Base-by-base conservation (phyloP, 37 sponge, comb jelly and placozoan genomes). In the Tethya wilhelma region DNA sequence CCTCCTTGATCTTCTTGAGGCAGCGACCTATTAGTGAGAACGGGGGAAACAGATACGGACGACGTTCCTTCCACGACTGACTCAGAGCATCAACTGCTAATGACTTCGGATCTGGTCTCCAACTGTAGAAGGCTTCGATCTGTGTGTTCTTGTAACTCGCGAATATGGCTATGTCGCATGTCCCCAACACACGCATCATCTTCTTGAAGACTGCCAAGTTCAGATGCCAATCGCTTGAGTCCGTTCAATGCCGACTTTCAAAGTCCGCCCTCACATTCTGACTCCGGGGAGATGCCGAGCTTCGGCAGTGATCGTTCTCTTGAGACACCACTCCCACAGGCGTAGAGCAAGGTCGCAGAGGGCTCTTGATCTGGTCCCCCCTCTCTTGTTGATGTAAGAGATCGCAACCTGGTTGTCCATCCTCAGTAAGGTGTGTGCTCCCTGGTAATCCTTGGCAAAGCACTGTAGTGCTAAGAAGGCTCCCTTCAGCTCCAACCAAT, bases 311-410 rank as follows among this genome's bases (percentile, higher is more conserved):
- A 84, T 64, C 0, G 6, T 4, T 31, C 85, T 60, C 56, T 49
- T 40, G 20, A 78, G 79, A 59, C 85, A 84, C 85, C 85, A 75
- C 36, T 67, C 30, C 86, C 86, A 85, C 11, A 85, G 26, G 7
- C 7, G 22, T 22, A 63, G 19, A 12, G 86, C 86, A n/a, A 85
- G 46, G 41, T 62, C 26, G 49, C 25, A 69, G 4, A 85, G 64
- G 3, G 23, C 29, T 6, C 0, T 7, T 11, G 71, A 68, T n/a
- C 43, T 73, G 9, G 79, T 56, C 0, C 86, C 79, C 33, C 86
- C 86, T 73, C 56, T 78, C 41, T 65, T 36, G 65, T 85, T 85
- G 30, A 69, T 14, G 40, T 41, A 85, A 2, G 79, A 29, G 0
- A 85, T 56, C 2, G 82, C 82, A 22, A 37, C 46, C 33, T 7